Evolutionary conservation across 2,113 vertebrate species (phyloP).

Genomic region (Lasiurus borealis): DNA sequence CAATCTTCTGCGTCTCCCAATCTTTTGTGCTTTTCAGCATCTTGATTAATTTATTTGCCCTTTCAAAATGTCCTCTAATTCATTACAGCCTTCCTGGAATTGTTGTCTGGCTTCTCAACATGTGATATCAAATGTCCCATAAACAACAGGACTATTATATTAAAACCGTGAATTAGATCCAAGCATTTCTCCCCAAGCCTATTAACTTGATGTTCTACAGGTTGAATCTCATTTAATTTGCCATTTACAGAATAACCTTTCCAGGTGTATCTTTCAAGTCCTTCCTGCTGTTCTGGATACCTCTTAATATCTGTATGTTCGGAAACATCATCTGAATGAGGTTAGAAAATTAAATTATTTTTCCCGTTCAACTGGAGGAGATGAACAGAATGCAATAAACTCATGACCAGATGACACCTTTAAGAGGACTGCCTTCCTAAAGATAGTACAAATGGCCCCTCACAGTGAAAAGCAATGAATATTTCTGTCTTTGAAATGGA

Average conservation of each 20-base stretch:
- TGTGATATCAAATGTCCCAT: conserved; percentile 64
- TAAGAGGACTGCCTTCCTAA: neutral
- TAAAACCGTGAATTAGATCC: conserved; percentile 68
- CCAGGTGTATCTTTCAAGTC: conserved; percentile 62
- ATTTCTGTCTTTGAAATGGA: conserved; percentile 48
- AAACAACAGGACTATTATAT: conserved; percentile 74
- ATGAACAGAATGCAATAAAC: neutral
- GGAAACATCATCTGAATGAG: conserved; percentile 3
- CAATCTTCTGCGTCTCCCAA: neutral
- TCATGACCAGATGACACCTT: neutral
- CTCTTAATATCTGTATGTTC: conserved; percentile 41
- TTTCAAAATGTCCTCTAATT: conserved; percentile 75
- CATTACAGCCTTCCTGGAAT: conserved; percentile 73
- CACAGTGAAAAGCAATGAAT: neutral
- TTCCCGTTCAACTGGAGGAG: neutral
- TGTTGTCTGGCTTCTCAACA: conserved; percentile 69
- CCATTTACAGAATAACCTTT: conserved; percentile 75
- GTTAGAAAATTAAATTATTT: conserved; percentile 56
- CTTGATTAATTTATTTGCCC: conserved; percentile 70
- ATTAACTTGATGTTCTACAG: conserved; percentile 75
- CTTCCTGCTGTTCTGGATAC: conserved; percentile 59
- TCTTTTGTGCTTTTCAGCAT: conserved; percentile 48
- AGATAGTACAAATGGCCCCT: neutral
- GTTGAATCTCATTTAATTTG: conserved; percentile 72
- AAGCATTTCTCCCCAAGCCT: conserved; percentile 60